phyloP scores from a whole-genome alignment of 2,797 vertebrate genomes.

The Acrocephalus scirpaceus region DNA sequence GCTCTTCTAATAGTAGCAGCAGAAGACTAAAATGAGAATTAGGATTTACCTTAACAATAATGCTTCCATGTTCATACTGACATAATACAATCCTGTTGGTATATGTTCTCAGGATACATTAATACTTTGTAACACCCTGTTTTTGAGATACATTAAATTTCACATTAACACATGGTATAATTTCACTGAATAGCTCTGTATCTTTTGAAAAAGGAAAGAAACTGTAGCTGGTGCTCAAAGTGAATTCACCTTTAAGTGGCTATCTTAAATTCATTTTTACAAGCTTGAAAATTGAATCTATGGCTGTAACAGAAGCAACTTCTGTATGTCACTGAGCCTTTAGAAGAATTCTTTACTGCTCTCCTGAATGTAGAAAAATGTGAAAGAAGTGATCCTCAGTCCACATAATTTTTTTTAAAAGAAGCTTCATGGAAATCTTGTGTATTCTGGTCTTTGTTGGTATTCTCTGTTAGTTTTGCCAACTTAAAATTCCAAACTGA shows the following conservation, averaged over 20 bases:
- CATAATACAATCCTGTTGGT: not conserved
- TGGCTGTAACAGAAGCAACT: not conserved
- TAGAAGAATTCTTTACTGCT: not conserved
- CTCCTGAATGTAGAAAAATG: not conserved
- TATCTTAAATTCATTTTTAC: not conserved
- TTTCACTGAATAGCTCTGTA: not conserved
- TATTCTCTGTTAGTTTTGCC: not conserved
- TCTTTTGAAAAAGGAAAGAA: not conserved
- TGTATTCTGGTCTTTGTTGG: not conserved
- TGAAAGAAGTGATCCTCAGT: not conserved
- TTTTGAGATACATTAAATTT: not conserved
- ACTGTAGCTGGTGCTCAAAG: not conserved
- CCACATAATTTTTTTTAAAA: not conserved
- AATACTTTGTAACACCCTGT: not conserved
- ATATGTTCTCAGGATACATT: not conserved
- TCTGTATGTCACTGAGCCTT: not conserved
- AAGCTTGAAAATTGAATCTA: not conserved
- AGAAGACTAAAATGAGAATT: not conserved
- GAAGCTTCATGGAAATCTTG: not conserved
- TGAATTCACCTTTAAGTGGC: not conserved
- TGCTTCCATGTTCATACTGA: not conserved
- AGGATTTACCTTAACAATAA: not conserved
- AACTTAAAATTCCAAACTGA: not conserved
- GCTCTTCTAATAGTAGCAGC: not conserved
- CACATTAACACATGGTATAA: not conserved